Evolutionary conservation across 1,140 invertebrate species (phyloP), one percentile per base, ranked within the genome.

Genomic region (Diorhabda elongata): DNA sequence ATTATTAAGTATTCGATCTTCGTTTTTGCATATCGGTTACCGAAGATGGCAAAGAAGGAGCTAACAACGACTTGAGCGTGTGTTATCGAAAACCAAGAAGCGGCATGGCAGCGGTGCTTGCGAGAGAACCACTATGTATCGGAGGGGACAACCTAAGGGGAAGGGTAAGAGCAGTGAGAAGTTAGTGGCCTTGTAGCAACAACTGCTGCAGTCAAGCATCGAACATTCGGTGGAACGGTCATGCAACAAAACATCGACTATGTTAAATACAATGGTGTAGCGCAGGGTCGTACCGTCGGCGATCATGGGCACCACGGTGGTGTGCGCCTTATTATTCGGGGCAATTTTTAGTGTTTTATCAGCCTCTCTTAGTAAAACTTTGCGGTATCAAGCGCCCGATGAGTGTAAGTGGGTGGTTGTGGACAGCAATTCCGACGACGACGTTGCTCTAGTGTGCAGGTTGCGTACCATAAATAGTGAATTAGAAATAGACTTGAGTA

Each of bases 401-500:
- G 92, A 94, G 79, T 94, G 92, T 84, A 90, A 91, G 75, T 93
- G 91, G 91, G 85, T 89, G 44, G 86, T 87, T 67, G 85, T 87
- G 69, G 85, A 84, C 71, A 85, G 87, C 60, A 89, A 88, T 75
- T 79, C 81, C 64, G 87, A 88, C 63, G 85, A 85, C 74, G 89
- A 90, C 76, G 92, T 94, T 3, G 89, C 91, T 2, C 83, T 95
- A 66, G 88, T 91, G 67, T 95, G 93, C 76, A 86, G 90, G 69
- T 81, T 96, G 66, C 84, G 90, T 59, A 93, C 92, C 70, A 93
- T 94, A 83, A 94, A 94, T 82, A 93, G 92, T 79, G 92, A 94
- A 82, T 83, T 94, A 77, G 92, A 94, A 83, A 94, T 92, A 44
- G 95, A 95, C 76, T 94, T 95, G 80, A 93, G 91, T 82, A 90